Conservation (phyloP, 2,888 invertebrate species). For the Apoderus coryli region DNA sequence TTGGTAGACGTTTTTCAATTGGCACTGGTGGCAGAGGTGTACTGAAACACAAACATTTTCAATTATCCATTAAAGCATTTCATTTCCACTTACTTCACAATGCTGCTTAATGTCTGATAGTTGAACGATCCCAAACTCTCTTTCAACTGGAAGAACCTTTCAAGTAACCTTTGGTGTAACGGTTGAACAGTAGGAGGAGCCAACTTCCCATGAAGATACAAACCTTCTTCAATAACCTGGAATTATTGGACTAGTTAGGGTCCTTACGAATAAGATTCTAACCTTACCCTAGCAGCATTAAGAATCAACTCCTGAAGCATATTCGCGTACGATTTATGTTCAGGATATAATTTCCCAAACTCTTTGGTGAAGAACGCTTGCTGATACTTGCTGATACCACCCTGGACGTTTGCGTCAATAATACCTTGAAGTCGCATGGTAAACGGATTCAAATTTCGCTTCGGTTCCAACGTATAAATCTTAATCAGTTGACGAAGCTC, state of each 20-base stretch:
- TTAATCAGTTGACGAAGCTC: conserved; percentile 69
- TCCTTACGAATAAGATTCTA: no score
- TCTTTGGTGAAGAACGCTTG: conserved; percentile 84
- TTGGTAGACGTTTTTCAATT: conserved; percentile 35
- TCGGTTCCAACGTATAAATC: conserved; percentile 66
- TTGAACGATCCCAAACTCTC: conserved; percentile 59
- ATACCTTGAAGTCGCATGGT: conserved; percentile 83
- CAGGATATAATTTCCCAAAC: conserved; percentile 47
- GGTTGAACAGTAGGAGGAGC: conserved; percentile 85
- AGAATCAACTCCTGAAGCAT: conserved; percentile 51
- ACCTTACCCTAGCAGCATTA: conserved; percentile 52
- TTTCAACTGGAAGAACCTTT: conserved; percentile 72
- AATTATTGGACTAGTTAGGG: no score
- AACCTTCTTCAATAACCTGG: conserved; percentile 59
- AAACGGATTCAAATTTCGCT: conserved; percentile 77
- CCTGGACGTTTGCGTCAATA: conserved; percentile 92
- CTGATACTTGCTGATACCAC: conserved; percentile 89
- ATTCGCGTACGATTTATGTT: conserved; percentile 41
- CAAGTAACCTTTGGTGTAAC: conserved; percentile 75
- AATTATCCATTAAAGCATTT: conserved; percentile 3
- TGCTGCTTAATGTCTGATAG: conserved; percentile 62
- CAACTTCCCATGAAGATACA: conserved; percentile 70
- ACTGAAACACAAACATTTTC: conserved; percentile 34
- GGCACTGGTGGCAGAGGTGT: conserved; percentile 73
- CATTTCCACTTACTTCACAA: conserved; percentile 50